Conservation (phyloP, 23 tunicate genomes). For the Aplidium turbinatum region DNA sequence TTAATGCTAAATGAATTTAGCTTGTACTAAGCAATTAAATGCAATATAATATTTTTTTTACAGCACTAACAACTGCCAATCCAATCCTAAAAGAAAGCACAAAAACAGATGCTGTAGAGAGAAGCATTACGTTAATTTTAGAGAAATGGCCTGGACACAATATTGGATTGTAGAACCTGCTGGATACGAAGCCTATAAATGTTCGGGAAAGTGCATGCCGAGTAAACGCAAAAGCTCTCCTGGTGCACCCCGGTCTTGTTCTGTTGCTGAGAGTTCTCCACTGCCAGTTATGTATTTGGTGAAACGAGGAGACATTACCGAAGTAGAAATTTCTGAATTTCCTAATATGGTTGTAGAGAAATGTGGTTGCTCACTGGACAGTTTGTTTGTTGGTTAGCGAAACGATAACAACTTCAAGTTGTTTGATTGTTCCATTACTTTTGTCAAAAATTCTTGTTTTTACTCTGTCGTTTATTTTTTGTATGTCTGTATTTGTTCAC, state of each 20-base stretch:
- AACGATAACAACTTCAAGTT: neutral
- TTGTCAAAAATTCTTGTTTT: no score
- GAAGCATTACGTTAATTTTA: constrained; percentile 56
- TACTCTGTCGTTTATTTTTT: no score
- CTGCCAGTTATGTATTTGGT: constrained; percentile 80
- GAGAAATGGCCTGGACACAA: constrained; percentile 74
- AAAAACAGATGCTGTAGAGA: constrained; percentile 70
- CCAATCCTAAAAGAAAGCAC: neutral
- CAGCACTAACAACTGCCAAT: constrained; percentile 20
- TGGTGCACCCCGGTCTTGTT: constrained; percentile 53
- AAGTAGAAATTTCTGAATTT: constrained; percentile 75
- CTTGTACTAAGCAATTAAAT: no score
- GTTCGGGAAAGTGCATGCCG: constrained; percentile 58
- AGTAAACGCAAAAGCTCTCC: constrained; percentile 30
- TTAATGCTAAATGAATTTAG: no score
- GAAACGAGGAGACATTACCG: constrained; percentile 54
- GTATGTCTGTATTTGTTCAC: no score
- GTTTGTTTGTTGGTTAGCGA: constrained; percentile 43
- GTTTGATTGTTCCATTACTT: neutral
- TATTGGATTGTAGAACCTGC: constrained; percentile 79
- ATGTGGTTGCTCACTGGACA: constrained; percentile 73
- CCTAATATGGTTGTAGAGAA: constrained; percentile 80
- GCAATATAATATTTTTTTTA: constrained; percentile 1
- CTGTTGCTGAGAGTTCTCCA: constrained; percentile 67
- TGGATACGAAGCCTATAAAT: constrained; percentile 74